Percentiles rank a stretch among this genome's conserved stretches.
These are phyloP conservation scores for Monomorium pharaonis DNA, from an alignment of 1,140 invertebrate species.

Conservation along the genomic window DNA sequence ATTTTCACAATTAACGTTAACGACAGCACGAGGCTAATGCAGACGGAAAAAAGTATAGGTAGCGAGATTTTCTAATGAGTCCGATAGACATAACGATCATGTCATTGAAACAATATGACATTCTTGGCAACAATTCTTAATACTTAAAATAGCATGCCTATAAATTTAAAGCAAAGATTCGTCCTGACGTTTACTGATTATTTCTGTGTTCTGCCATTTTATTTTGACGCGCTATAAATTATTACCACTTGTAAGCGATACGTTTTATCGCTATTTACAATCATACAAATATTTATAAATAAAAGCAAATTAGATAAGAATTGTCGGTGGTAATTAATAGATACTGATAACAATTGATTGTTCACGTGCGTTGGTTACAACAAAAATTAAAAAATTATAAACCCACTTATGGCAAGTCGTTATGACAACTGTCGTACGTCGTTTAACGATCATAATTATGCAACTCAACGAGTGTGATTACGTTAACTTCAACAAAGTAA, in stretches of 20 bases:
- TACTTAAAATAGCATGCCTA: not conserved
- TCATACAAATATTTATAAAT: slow-evolving; percentile 5
- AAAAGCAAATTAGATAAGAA: not conserved
- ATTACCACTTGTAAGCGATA: not conserved
- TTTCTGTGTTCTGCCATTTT: not conserved
- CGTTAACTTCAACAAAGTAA: not conserved
- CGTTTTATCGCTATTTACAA: not conserved
- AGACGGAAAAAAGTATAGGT: not conserved
- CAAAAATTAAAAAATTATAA: not conserved
- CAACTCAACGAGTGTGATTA: not conserved
- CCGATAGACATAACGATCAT: not conserved
- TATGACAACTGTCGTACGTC: not conserved
- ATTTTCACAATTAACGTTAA: slow-evolving; percentile 23
- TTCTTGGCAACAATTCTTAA: slow-evolving; percentile 10
- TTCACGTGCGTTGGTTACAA: not conserved
- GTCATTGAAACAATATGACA: slow-evolving; percentile 1
- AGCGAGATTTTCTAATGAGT: not conserved
- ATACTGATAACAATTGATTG: not conserved
- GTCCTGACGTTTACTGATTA: not conserved
- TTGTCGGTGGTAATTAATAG: not conserved
- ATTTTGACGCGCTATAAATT: not conserved
- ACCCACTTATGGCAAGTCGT: not conserved
- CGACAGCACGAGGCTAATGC: not conserved
- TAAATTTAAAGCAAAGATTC: slow-evolving; percentile 4
- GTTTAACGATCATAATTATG: slow-evolving; percentile 7